Evolutionary conservation across 2,797 vertebrate species (phyloP).

Genomic region (Anas bernieri): DNA sequence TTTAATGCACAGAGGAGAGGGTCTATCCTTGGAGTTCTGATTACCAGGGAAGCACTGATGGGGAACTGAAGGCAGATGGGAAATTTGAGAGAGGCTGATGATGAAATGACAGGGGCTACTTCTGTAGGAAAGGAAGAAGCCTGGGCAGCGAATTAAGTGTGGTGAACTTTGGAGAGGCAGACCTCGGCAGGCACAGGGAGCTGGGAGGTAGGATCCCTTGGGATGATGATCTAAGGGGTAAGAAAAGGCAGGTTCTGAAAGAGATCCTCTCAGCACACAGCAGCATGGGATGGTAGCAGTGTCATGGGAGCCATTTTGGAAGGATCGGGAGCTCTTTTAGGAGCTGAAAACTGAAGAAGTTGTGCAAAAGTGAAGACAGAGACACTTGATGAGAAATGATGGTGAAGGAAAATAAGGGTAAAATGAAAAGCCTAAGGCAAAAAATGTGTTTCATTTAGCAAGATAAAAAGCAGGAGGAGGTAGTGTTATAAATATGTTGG

Average conservation of each 20-base stretch:
- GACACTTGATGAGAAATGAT: not conserved
- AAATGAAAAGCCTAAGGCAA: not conserved
- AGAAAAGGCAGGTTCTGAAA: not conserved
- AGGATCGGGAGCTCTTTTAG: not conserved
- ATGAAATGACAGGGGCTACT: rapidly evolving
- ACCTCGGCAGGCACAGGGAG: rapidly evolving
- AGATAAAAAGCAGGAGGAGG: not conserved
- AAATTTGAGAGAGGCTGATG: not conserved
- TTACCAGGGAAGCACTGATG: not conserved
- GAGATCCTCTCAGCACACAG: rapidly evolving
- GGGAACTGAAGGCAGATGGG: not conserved
- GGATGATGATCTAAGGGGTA: not conserved
- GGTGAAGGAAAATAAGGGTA: not conserved
- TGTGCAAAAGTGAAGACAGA: not conserved
- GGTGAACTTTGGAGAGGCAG: not conserved
- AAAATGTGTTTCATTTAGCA: not conserved
- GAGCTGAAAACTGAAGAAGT: not conserved
- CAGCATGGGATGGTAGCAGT: not conserved
- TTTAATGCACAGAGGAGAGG: not conserved
- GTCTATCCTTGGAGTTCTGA: not conserved
- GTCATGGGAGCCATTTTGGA: rapidly evolving
- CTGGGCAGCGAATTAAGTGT: rapidly evolving
- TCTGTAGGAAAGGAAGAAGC: not conserved
- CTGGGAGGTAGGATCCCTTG: not conserved
- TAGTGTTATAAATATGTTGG: not conserved